Conservation (phyloP, 1,140 invertebrate species). For the Leptopilina boulardi region DNA sequence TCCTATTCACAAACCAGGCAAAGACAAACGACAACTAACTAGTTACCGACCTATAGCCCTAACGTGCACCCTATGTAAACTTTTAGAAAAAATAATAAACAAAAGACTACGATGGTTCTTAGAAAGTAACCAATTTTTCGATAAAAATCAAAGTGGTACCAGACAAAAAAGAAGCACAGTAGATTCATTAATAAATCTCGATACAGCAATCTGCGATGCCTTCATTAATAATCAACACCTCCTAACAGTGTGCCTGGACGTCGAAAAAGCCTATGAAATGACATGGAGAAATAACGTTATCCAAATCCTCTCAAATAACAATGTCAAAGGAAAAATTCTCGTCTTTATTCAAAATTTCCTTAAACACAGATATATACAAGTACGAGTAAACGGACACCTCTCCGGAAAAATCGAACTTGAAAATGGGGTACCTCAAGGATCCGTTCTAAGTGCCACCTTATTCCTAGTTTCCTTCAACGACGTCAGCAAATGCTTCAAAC, state of each 20-base stretch:
- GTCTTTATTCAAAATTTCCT: slow-evolving; percentile 43
- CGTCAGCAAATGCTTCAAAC: slow-evolving; percentile 31
- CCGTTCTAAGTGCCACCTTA: slow-evolving; percentile 51
- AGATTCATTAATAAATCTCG: slow-evolving; percentile 46
- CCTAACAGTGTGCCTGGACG: slow-evolving; percentile 51
- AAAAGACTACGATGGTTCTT: slow-evolving; percentile 40
- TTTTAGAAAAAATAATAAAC: slow-evolving; percentile 61
- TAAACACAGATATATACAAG: not conserved
- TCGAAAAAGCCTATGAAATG: slow-evolving; percentile 59
- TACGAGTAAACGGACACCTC: slow-evolving; percentile 39
- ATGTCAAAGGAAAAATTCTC: slow-evolving; percentile 38
- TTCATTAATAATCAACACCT: slow-evolving; percentile 51
- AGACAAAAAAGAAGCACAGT: slow-evolving; percentile 49
- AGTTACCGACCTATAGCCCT: slow-evolving; percentile 63
- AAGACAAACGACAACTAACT: slow-evolving; percentile 44
- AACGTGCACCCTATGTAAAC: slow-evolving; percentile 57
- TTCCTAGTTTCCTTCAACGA: slow-evolving; percentile 53
- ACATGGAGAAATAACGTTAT: slow-evolving; percentile 44
- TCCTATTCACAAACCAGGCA: slow-evolving; percentile 64
- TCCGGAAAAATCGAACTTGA: slow-evolving; percentile 16
- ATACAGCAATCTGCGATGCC: slow-evolving; percentile 48
- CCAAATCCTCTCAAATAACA: slow-evolving; percentile 23
- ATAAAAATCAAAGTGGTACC: slow-evolving; percentile 43
- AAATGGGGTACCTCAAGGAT: slow-evolving; percentile 55
- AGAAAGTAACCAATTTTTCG: slow-evolving; percentile 49